These are phyloP conservation scores for Eumaeus atala DNA, from an alignment of 1,140 invertebrate species.

Conservation along the genomic window DNA sequence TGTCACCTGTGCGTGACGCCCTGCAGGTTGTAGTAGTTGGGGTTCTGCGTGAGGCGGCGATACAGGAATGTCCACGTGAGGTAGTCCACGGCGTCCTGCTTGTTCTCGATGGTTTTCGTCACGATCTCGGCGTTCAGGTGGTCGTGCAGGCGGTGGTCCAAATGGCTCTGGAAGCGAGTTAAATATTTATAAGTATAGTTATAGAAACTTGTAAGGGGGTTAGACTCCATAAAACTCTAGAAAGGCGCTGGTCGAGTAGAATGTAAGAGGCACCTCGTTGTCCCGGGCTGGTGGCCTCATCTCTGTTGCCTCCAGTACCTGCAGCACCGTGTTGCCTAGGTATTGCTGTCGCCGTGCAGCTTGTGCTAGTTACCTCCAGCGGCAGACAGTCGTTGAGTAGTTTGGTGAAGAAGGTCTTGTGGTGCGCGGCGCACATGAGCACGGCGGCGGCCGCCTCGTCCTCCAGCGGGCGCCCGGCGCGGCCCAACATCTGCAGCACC, in stretches of 20 bases:
- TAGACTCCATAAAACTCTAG: no score
- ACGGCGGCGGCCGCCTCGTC: conserved; percentile 98
- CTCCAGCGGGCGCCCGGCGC: conserved; percentile 90
- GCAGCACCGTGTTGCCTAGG: background rate
- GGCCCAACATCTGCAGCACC: conserved; percentile 97
- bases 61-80: conserved; percentile 99
- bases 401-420: conserved; percentile 99
- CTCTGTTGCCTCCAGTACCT: no score
- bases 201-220: no score
- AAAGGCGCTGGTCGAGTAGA: no score
- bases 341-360: background rate
- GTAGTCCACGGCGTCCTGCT: conserved; percentile 99
- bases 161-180: conserved; percentile 48
- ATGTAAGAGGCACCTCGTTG: no score
- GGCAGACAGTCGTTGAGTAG: conserved; percentile 98
- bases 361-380: conserved; percentile 81
- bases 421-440: conserved; percentile 96
- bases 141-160: conserved; percentile 96
- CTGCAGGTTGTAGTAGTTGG: conserved; percentile 99
- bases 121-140: conserved; percentile 99
- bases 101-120: conserved; percentile 99
- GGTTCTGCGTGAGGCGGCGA: conserved; percentile 97
- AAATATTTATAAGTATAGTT: no score
- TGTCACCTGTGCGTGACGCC: conserved; percentile 92
- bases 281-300: no score